Evolutionary conservation across 2,888 invertebrate species (phyloP).

Genomic region (Notodonta dromedarius): DNA sequence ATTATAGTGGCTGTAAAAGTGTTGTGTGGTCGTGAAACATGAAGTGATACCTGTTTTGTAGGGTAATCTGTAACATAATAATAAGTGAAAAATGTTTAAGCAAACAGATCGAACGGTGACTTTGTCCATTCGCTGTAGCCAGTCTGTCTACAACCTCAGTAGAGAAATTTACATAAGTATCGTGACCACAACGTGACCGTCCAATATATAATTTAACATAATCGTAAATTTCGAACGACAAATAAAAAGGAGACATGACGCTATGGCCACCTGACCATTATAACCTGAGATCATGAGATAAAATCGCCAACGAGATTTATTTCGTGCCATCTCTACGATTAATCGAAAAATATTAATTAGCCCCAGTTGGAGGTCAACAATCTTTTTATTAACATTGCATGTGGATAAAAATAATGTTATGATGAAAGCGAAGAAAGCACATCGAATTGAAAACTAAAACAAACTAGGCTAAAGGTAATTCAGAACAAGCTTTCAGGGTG

Average conservation of each 20-base stretch:
- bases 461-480: no score
- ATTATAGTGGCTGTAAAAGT: not conserved
- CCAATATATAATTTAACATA: constrained; percentile 58
- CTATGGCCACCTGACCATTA: constrained; percentile 65
- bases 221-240: constrained; percentile 67
- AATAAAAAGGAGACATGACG: constrained; percentile 60
- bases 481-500: no score
- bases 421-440: not conserved
- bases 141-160: constrained; percentile 70
- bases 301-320: constrained; percentile 66
- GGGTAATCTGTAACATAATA: not conserved
- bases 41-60: no score
- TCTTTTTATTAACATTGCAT: constrained; percentile 56
- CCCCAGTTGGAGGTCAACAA: constrained; percentile 60
- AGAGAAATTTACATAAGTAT: constrained; percentile 65
- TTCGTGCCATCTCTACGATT: constrained; percentile 56
- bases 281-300: constrained; percentile 54
- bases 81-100: not conserved
- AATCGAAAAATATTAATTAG: constrained; percentile 73
- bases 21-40: no score
- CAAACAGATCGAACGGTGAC: constrained; percentile 26
- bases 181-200: constrained; percentile 62
- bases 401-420: constrained; percentile 14
- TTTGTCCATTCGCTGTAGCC: constrained; percentile 59
- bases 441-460: not conserved